phyloP scores from a whole-genome alignment of 1,140 invertebrate species.

The Caenorhabditis briggsae region DNA sequence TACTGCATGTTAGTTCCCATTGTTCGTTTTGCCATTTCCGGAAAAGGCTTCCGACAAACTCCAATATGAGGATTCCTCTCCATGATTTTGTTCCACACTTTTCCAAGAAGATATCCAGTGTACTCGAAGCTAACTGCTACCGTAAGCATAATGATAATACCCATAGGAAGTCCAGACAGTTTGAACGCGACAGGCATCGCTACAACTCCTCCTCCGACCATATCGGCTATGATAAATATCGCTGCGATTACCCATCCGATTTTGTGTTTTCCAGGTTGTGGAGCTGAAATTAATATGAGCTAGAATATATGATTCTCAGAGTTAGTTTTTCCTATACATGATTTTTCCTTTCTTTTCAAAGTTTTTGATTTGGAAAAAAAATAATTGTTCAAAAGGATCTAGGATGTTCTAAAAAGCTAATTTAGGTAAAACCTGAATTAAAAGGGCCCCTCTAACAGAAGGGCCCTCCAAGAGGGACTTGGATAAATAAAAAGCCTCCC shows the following conservation, averaged over 20 bases:
- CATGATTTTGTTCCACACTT: slow-evolving; percentile 84
- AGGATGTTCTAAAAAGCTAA: no score
- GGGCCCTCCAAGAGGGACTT: no score
- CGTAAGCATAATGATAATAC: slow-evolving; percentile 64
- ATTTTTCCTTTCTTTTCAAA: no score
- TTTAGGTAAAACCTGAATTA: no score
- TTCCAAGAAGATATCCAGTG: slow-evolving; percentile 79
- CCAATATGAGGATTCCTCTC: slow-evolving; percentile 79
- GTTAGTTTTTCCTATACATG: no score
- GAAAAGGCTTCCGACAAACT: slow-evolving; percentile 82
- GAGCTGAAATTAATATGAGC: slow-evolving; percentile 52
- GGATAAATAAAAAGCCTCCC: no score
- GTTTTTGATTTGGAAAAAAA: no score
- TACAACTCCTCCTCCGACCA: slow-evolving; percentile 67
- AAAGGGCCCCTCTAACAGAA: no score
- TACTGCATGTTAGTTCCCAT: slow-evolving; percentile 82
- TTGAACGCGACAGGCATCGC: slow-evolving; percentile 67
- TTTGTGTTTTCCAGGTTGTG: slow-evolving; percentile 59
- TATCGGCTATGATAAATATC: slow-evolving; percentile 67
- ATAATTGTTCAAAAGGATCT: no score
- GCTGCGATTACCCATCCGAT: slow-evolving; percentile 67
- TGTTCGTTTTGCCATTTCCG: slow-evolving; percentile 82
- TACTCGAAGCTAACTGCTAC: slow-evolving; percentile 68
- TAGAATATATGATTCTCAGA: no score
- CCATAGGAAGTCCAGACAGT: slow-evolving; percentile 64